Percentiles rank a stretch among this genome's conserved stretches.
These are phyloP conservation scores for Lynx canadensis DNA, from an alignment of 2,113 vertebrate genomes.

Conservation along the genomic window DNA sequence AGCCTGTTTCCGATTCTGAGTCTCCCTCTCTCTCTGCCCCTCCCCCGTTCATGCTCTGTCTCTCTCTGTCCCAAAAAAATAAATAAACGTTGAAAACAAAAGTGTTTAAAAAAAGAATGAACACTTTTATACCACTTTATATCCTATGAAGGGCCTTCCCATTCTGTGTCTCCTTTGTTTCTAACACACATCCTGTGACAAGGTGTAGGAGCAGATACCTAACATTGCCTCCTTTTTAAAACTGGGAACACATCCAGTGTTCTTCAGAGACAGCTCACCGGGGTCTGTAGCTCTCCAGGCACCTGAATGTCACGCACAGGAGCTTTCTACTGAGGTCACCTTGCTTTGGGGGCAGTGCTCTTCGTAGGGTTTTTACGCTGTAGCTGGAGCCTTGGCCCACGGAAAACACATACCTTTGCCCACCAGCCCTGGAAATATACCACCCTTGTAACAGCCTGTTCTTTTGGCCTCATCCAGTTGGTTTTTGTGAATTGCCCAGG, in stretches of 20 bases:
- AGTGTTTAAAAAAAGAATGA: neutral
- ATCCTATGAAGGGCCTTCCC: neutral
- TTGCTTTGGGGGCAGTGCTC: neutral
- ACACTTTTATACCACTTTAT: neutral
- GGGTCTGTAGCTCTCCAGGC: no score
- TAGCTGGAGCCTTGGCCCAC: neutral
- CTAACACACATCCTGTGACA: neutral
- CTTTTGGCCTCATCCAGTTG: neutral
- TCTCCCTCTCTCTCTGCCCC: no score
- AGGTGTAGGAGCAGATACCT: neutral
- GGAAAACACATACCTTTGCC: neutral
- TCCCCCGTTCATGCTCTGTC: no score
- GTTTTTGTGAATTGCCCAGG: neutral
- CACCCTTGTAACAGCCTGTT: neutral
- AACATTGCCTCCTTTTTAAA: neutral
- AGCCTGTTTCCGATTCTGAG: no score
- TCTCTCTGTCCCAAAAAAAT: no score
- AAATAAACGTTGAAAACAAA: no score
- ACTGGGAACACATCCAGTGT: no score
- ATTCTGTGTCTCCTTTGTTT: neutral
- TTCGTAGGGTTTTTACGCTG: neutral
- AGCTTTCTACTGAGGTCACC: neutral
- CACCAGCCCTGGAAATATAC: neutral
- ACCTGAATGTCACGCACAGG: neutral
- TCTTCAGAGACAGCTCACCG: neutral